Conservation (phyloP, 2,888 invertebrate species). For the Mystacides longicornis region DNA sequence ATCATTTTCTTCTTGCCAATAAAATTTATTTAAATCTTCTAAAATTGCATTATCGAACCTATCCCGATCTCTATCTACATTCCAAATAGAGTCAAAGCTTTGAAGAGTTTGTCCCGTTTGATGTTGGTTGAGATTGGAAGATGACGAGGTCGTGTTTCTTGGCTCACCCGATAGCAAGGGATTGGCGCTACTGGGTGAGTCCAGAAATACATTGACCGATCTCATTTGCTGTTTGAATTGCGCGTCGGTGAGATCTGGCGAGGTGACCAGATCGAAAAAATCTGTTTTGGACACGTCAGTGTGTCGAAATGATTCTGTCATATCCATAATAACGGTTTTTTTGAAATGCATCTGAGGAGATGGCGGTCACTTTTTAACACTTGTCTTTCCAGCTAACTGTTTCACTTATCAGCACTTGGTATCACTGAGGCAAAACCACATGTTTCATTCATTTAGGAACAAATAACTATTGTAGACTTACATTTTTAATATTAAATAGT, state of each 20-base stretch:
- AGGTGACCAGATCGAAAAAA: constrained; percentile 84
- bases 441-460: no score
- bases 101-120: constrained; percentile 39
- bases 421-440: no score
- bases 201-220: constrained; percentile 59
- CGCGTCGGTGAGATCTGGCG: constrained; percentile 66
- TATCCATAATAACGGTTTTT: constrained; percentile 63
- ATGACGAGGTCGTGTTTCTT: constrained; percentile 31
- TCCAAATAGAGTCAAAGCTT: constrained; percentile 57
- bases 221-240: constrained; percentile 63
- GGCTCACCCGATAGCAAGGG: constrained; percentile 47
- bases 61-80: constrained; percentile 64
- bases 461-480: no score
- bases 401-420: no score
- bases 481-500: no score
- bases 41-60: constrained; percentile 66
- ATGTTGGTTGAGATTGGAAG: constrained; percentile 40
- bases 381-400: no score
- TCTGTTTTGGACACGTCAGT: constrained; percentile 80
- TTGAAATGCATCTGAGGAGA: constrained; percentile 26
- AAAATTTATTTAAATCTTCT: constrained; percentile 79
- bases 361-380: no score
- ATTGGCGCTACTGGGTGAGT: constrained; percentile 48
- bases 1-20: constrained; percentile 64
- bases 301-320: constrained; percentile 65